Evolutionary conservation across 2,888 invertebrate species (phyloP), one percentile per base, ranked within the genome.

Genomic region (Nesidiocoris tenuis): DNA sequence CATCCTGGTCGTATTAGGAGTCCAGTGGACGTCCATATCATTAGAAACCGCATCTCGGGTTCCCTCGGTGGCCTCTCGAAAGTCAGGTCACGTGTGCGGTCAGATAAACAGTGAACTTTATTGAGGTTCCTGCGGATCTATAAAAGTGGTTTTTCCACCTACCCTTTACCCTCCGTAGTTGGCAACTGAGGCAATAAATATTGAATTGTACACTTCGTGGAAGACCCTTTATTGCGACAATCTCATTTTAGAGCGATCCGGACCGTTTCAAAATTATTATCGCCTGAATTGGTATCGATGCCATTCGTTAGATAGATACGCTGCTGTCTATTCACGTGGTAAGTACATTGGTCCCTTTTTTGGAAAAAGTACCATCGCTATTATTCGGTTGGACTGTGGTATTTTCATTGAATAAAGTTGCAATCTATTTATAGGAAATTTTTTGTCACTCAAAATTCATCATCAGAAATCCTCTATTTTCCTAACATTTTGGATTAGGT

Each of bases 71-170:
- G 59, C 25, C 0, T 59, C 59, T 70, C 57, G 18, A 56, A 24
- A 70, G 57, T 70, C 70, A 12, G 24, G 24, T 57, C 70, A 70
- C 70, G 70, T 70, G 23, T 23, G 18, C 59, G 23, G 19, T 9
- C 70, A 24, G 59, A 70, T 70, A 70, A 70, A 59, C 70, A 39
- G 39, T 7, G 39, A 12, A 39, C 39, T 39, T 39, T 39, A 39
- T 39, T 39, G 39, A 39, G 39, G 39, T 39, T 39, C 39, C 39
- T 39, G 39, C 39, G 39, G 39, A 39, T 39, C 39, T 39, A 39
- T 39, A 39, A 39, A 39, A 39, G 39, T 39, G 39, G 39, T 39
- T 12, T n/a, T 3, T 12, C 39, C 39, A 39, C 39, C 5, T 7
- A 39, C 3, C 39, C 39, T 39, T 39, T n/a, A n/a, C n/a, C 39